Evolutionary conservation across 2,888 invertebrate species (phyloP).

Genomic region (Perdita meconis): DNA sequence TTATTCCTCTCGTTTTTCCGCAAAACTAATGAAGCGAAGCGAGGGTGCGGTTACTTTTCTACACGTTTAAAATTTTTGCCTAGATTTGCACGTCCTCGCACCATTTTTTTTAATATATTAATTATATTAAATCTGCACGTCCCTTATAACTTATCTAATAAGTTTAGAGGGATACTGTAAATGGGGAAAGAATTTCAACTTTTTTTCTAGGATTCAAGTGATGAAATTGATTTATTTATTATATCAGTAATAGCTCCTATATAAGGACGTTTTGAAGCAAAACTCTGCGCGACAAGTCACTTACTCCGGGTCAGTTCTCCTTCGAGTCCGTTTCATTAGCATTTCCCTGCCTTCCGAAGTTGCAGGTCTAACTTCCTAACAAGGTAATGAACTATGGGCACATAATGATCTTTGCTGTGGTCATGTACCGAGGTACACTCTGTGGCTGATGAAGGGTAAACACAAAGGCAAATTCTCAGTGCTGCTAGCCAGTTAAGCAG

Average conservation of each 20-base stretch:
- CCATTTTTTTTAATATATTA: too few species aligned
- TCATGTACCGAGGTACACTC: conserved; percentile 5
- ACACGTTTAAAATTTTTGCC: background rate
- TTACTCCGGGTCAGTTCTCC: background rate
- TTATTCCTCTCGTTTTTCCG: background rate
- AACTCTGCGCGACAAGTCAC: too few species aligned
- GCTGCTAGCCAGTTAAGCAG: too few species aligned
- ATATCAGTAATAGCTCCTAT: too few species aligned
- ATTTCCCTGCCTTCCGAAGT: background rate
- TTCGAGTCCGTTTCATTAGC: background rate
- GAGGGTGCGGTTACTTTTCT: background rate
- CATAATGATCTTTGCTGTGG: conserved; percentile 26
- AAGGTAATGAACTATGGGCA: conserved; percentile 22
- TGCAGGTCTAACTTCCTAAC: background rate
- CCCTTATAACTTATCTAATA: too few species aligned
- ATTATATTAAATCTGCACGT: too few species aligned
- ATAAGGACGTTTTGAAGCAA: too few species aligned
- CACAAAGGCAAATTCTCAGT: conserved; percentile 31
- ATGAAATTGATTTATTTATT: too few species aligned
- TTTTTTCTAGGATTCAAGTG: too few species aligned
- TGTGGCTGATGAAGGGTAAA: conserved; percentile 14
- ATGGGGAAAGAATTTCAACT: too few species aligned
- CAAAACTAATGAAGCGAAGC: background rate
- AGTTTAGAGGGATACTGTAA: too few species aligned
- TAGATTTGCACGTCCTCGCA: too few species aligned